Percentiles rank a stretch among this genome's conserved stretches.
phyloP scores from a whole-genome alignment of 2,113 vertebrate species.

The Stercorarius parasiticus region DNA sequence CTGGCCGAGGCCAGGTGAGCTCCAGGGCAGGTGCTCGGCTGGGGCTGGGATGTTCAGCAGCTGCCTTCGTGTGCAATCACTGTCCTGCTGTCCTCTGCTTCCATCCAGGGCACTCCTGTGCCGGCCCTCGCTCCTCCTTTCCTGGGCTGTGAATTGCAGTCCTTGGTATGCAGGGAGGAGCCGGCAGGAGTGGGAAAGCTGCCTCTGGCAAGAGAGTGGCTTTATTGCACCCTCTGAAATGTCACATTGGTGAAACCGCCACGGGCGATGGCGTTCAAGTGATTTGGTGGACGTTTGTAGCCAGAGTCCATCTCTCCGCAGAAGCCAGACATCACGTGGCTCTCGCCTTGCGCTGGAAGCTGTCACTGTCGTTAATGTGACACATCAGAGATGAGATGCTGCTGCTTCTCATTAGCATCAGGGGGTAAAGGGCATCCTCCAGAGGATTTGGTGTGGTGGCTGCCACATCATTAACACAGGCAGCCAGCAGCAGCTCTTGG shows the following conservation, averaged over 20 bases:
- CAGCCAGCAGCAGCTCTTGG: neutral
- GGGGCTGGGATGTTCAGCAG: neutral
- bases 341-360: neutral
- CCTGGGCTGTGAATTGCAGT: neutral
- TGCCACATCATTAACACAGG: neutral
- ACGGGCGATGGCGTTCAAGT: neutral
- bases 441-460: neutral
- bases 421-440: neutral
- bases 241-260: neutral
- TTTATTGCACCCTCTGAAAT: neutral
- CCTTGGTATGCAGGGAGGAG: neutral
- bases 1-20: neutral
- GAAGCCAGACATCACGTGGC: conserved; percentile 59
- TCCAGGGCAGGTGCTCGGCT: neutral
- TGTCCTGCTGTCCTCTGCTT: fast-evolving
- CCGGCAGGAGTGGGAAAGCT: neutral
- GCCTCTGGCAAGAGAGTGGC: neutral
- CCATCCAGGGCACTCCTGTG: neutral
- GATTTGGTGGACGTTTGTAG: neutral
- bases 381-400: neutral
- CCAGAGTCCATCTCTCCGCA: neutral
- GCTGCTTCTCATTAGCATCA: conserved; percentile 34
- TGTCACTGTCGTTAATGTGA: neutral
- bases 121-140: neutral
- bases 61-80: fast-evolving